Conservation (phyloP, 2,888 invertebrate genomes). For the Oscheius sp. region DNA sequence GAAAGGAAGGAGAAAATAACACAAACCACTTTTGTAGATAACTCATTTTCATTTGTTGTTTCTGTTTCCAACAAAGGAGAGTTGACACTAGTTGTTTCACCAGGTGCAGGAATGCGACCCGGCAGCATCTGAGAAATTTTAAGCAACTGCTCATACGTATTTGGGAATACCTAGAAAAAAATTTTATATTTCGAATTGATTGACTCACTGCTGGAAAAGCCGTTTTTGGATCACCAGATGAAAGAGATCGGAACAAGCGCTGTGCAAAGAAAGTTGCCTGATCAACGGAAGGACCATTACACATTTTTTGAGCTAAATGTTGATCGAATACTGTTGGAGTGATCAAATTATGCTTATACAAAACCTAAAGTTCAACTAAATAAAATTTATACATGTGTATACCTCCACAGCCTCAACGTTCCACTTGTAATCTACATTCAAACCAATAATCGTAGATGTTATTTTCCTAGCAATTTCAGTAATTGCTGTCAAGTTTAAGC, state of each 20-base stretch:
- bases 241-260: constrained; percentile 72
- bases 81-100: constrained; percentile 8
- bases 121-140: constrained; percentile 46
- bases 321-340: constrained; percentile 84
- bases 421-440: constrained; percentile 58
- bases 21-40: constrained; percentile 28
- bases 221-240: constrained; percentile 32
- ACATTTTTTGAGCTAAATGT: constrained; percentile 88
- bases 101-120: constrained; percentile 20
- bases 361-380: constrained; percentile 73
- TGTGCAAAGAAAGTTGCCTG: constrained; percentile 86
- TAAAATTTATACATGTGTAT: background rate
- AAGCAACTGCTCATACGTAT: constrained; percentile 49
- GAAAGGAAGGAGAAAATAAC: no score
- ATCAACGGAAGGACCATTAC: constrained; percentile 80
- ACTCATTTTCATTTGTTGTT: background rate
- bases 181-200: background rate
- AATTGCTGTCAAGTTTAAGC: constrained; percentile 20
- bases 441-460: constrained; percentile 48
- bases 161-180: constrained; percentile 37
- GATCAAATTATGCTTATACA: constrained; percentile 81
- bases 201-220: constrained; percentile 1
- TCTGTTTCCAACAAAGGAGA: constrained; percentile 13
- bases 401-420: constrained; percentile 84
- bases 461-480: constrained; percentile 42